Evolutionary conservation across 2,113 vertebrate species (phyloP).

Genomic region (Cebidichthys violaceus): DNA sequence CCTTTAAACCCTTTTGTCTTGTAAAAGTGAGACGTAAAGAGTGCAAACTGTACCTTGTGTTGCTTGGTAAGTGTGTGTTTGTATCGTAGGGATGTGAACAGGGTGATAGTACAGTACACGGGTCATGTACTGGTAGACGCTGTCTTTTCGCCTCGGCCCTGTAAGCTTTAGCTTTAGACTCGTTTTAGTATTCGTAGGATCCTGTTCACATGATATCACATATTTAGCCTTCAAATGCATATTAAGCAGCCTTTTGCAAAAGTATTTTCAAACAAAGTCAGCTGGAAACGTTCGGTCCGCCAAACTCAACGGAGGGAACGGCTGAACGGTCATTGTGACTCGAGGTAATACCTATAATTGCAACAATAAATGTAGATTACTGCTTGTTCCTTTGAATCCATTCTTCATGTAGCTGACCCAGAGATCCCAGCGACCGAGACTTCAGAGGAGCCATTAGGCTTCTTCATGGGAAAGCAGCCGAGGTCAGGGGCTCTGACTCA

Average conservation of each 20-base stretch:
- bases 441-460: conserved; percentile 16
- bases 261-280: no score
- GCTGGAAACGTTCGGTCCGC: no score
- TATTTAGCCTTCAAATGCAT: no score
- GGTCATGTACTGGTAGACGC: neutral
- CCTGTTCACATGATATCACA: no score
- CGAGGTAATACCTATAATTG: neutral
- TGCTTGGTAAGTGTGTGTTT: neutral
- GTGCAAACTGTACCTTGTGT: neutral
- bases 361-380: neutral
- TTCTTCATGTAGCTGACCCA: neutral
- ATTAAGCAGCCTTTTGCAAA: no score
- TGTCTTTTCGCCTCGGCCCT: neutral
- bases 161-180: neutral
- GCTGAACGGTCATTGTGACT: neutral
- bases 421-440: neutral
- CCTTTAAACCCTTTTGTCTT: neutral
- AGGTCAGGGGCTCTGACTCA: conserved; percentile 63
- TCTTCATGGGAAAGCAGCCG: conserved; percentile 64
- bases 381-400: neutral
- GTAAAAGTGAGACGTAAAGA: neutral
- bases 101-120: neutral
- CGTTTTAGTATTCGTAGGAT: neutral
- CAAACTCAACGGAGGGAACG: no score
- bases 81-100: neutral